Percentiles rank a stretch among this genome's conserved stretches.
These are phyloP conservation scores for Sitodiplosis mosellana DNA, from an alignment of 1,140 invertebrate species.

Conservation along the genomic window DNA sequence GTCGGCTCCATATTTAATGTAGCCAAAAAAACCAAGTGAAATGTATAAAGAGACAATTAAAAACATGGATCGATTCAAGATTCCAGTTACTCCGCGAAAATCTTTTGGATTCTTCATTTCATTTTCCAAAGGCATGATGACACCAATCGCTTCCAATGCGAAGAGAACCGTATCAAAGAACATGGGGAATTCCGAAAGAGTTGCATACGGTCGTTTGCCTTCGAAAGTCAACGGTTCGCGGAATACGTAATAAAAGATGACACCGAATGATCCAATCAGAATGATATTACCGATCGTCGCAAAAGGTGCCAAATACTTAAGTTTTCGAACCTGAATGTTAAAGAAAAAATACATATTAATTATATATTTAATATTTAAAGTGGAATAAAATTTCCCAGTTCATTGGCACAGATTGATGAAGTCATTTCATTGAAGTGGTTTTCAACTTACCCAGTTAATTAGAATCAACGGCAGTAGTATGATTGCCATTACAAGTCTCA, in stretches of 20 bases:
- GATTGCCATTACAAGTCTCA: slow-evolving; percentile 33
- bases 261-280: slow-evolving; percentile 39
- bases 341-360: too few species aligned
- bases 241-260: slow-evolving; percentile 52
- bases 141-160: slow-evolving; percentile 44
- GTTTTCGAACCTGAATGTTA: slow-evolving; percentile 27
- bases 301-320: slow-evolving; percentile 55
- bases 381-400: too few species aligned
- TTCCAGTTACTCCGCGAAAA: slow-evolving; percentile 50
- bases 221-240: slow-evolving; percentile 32
- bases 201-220: slow-evolving; percentile 24
- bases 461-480: slow-evolving; percentile 44
- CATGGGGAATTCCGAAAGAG: slow-evolving; percentile 31
- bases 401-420: neutral
- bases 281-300: slow-evolving; percentile 52
- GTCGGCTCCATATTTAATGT: slow-evolving; percentile 47
- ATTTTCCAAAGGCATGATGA: slow-evolving; percentile 67
- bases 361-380: too few species aligned
- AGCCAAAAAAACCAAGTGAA: slow-evolving; percentile 60
- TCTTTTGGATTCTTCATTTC: slow-evolving; percentile 60
- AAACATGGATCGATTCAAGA: slow-evolving; percentile 59
- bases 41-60: slow-evolving; percentile 51
- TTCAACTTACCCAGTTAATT: slow-evolving; percentile 37
- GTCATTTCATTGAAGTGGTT: neutral
- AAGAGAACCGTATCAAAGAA: slow-evolving; percentile 47